phyloP scores from a whole-genome alignment of 2,797 vertebrate species.

The Muscicapa comitata region DNA sequence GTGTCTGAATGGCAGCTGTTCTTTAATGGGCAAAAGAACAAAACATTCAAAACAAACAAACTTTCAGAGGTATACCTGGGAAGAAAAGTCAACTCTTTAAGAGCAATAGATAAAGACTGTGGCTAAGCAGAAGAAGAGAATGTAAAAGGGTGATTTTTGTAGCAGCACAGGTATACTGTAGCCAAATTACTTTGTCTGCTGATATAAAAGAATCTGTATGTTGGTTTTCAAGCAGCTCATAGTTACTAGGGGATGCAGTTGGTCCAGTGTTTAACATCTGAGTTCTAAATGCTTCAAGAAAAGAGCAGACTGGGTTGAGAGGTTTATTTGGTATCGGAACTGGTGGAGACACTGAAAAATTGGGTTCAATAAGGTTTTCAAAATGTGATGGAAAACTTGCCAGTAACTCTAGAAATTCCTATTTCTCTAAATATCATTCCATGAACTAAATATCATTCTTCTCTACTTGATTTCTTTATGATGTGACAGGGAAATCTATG shows the following conservation, averaged over 20 bases:
- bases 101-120: neutral
- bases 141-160: neutral
- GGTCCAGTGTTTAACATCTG: neutral
- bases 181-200: neutral
- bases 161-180: neutral
- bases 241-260: neutral
- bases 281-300: neutral
- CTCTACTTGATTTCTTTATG: neutral
- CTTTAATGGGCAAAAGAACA: neutral
- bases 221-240: neutral
- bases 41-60: neutral
- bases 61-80: neutral
- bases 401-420: neutral
- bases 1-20: neutral
- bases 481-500: neutral
- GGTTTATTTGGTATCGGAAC: neutral
- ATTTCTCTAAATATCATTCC: neutral
- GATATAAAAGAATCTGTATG: neutral
- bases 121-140: neutral
- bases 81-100: neutral
- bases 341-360: neutral
- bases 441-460: neutral
- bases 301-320: neutral
- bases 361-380: neutral
- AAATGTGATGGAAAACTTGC: neutral